A percentile compares a stretch with the other conserved stretches of the same genome.
These are phyloP conservation scores for Cyprinodon tularosa DNA, from an alignment of 2,113 vertebrate species.

Conservation along the genomic window DNA sequence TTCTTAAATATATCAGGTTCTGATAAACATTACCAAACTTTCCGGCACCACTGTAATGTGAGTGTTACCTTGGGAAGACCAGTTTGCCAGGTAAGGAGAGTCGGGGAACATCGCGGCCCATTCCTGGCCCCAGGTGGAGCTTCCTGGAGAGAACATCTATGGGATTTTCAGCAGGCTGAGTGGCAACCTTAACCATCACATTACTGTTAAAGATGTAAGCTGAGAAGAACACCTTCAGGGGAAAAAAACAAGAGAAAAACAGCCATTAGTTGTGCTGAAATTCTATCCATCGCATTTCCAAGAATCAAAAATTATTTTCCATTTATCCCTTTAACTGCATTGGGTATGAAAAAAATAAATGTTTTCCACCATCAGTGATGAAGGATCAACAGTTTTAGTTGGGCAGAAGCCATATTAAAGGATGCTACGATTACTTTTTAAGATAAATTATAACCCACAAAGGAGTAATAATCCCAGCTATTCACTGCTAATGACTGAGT, in stretches of 20 bases:
- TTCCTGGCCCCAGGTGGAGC: conserved; percentile 93
- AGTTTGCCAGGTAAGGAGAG: conserved; percentile 96
- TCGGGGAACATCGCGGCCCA: conserved; percentile 94
- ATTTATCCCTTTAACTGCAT: neutral
- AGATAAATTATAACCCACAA: neutral
- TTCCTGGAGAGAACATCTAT: conserved; percentile 97
- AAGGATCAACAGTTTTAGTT: too few species aligned
- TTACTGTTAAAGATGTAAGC: conserved; percentile 99
- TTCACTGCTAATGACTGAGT: neutral
- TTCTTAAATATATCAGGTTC: neutral
- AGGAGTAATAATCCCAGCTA: neutral
- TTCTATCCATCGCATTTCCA: neutral
- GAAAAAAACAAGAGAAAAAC: neutral
- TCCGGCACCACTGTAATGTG: neutral
- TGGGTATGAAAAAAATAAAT: neutral
- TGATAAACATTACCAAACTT: neutral
- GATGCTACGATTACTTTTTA: neutral
- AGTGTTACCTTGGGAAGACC: conserved; percentile 93
- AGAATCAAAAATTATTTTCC: neutral
- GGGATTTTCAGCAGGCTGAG: conserved; percentile 97
- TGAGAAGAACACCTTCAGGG: conserved; percentile 93
- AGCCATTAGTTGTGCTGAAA: neutral
- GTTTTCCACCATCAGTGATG: neutral
- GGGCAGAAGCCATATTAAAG: neutral
- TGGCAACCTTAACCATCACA: conserved; percentile 99